A percentile compares a stretch with the other conserved stretches of the same genome.
Evolutionary conservation across 2,113 vertebrate species (phyloP).

Genomic region (human (Homo sapiens)): GRCh38 chr3:140198001-140198500

Average conservation of each 20-base stretch:
- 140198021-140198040: not conserved
- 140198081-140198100: not conserved
- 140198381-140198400: not conserved
- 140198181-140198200: not conserved
- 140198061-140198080: not conserved
- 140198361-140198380: not conserved
- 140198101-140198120: not conserved
- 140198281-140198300: not conserved
- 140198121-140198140: not conserved
- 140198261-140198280: not conserved
- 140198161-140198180: not conserved
- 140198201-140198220: not conserved
- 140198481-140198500: not conserved
- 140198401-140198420: too few relatives aligned
- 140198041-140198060: not conserved
- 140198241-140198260: not conserved
- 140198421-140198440: rapidly evolving
- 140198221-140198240: not conserved
- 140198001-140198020: not conserved
- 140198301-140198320: not conserved
- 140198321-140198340: not conserved
- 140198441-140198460: not conserved
- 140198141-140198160: not conserved
- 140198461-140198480: not conserved
- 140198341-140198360: not conserved